Base-by-base conservation (phyloP, 1,140 invertebrate genomes). In the Megalopta genalis region DNA sequence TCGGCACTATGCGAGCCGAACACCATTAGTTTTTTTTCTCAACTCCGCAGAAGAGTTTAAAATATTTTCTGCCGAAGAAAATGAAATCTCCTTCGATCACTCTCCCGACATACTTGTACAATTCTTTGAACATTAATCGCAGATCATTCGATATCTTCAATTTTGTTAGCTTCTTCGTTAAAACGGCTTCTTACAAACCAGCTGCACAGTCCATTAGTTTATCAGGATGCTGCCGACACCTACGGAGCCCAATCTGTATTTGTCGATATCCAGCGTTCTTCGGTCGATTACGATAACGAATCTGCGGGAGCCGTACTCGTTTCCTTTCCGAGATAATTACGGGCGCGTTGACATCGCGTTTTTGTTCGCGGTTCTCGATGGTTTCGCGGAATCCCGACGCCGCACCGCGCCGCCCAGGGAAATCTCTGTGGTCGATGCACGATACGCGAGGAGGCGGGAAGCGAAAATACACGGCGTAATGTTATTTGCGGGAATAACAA, bases 241-340 rank as follows among this genome's bases (percentile, higher is more conserved):
- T 32, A 4, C 18, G 1, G 8, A 7, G 1, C 54, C 21, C 7
- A 21, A 21, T n/a, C 21, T 10, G 12, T 7, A 57, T n/a, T 23
- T n/a, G 54, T 57, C 54, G 54, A 23, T 57, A n/a, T 7, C 18
- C n/a, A 9, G 54, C n/a, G 18, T 21, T n/a, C 52, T 6, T 0
- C 6, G 18, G 21, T 9, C 54, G 54, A n/a, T n/a, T 8, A 57
- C 54, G 21, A n/a, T n/a, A 57, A 74, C 60, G 67, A 46, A 39
- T 52, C 66, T 49, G 25, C n/a, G 63, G 64, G 77, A 82, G 67
- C 62, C 63, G 14, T 0, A 25, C 39, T 1, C 65, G 69, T 82
- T 82, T 83, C 82, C 82, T 83, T 77, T 72, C 57, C 73, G 63
- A 57, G 67, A 68, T 83, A 71, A 83, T 77, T 67, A 46, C 72